These are phyloP conservation scores for Probosciger aterrimus DNA, from an alignment of 2,113 vertebrate species.

Conservation along the genomic window DNA sequence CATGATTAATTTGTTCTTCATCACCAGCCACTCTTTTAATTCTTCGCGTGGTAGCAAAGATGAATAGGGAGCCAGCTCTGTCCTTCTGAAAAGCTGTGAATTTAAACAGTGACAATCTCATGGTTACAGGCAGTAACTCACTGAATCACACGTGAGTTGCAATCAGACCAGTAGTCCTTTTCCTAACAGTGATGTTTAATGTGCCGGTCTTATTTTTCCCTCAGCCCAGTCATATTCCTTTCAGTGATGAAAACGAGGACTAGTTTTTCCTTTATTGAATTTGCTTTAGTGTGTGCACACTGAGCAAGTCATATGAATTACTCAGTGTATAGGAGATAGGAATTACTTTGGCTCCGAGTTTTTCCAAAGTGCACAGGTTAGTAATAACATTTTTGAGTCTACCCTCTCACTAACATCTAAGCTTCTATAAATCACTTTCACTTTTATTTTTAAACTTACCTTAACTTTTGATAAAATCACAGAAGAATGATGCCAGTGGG, in stretches of 20 bases:
- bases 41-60: constrained; percentile 49
- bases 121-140: not conserved
- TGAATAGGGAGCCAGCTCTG: constrained; percentile 37
- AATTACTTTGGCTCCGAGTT: not conserved
- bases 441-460: not conserved
- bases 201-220: not conserved
- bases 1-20: constrained; percentile 66
- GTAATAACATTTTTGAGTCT: not conserved
- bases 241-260: not conserved
- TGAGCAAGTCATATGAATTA: not conserved
- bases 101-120: constrained; percentile 36
- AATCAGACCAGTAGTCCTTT: constrained; percentile 13
- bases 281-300: not conserved
- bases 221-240: not conserved
- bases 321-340: not conserved
- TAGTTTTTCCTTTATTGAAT: not conserved
- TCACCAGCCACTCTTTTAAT: constrained; percentile 43
- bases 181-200: not conserved
- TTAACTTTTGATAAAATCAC: not conserved
- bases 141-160: constrained; percentile 3
- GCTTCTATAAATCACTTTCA: not conserved
- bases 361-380: not conserved
- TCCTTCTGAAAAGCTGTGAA: constrained; percentile 16
- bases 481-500: not conserved
- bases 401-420: not conserved